Base-by-base conservation (phyloP, 2,888 invertebrate genomes). In the Oeneis ivallda region DNA sequence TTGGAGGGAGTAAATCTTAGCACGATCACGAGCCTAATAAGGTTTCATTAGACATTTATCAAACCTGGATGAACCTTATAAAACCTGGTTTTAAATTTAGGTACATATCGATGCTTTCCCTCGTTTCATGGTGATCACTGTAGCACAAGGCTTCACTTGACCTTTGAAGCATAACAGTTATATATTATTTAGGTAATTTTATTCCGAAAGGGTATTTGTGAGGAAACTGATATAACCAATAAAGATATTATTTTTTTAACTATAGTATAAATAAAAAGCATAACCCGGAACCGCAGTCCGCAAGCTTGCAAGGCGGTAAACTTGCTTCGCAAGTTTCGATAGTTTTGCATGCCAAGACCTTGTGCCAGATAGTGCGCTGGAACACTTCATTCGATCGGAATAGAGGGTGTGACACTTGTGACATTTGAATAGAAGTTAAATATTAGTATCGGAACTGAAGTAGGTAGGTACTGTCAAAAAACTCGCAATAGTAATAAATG, bases 371-470 rank as follows among this genome's bases (percentile, higher is more conserved):
- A 19, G 39, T 17, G 54, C 9, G 17, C 41, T 7, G 41, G 41
- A 39, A 56, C 56, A 54, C 53, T 37, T 32, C 26, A 34, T 56
- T 41, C 39, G 41, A 47, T 34, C 32, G 26, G 34, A 59, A 59
- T 32, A 41, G 43, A 56, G 54, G 56, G 56, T 56, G 56, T 39
- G 56, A 56, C 56, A n/a, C 39, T 19, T 39, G 56, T 56, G 56
- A 41, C 56, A 56, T 56, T 56, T 56, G 56, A 2, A 19, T 56
- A 41, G 39, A 37, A 54, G 39, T 39, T 41, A 15, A 34, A 37
- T 17, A 15, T 15, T 37, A 19, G 56, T 19, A 17, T 19, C 15
- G 39, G 56, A 19, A 56, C 39, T 19, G 41, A n/a, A n/a, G n/a
- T n/a, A n/a, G n/a, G n/a, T n/a, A n/a, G n/a, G n/a, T n/a, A n/a